Evolutionary conservation across 2,113 vertebrate species (phyloP).

Genomic region (Seriola rivoliana): DNA sequence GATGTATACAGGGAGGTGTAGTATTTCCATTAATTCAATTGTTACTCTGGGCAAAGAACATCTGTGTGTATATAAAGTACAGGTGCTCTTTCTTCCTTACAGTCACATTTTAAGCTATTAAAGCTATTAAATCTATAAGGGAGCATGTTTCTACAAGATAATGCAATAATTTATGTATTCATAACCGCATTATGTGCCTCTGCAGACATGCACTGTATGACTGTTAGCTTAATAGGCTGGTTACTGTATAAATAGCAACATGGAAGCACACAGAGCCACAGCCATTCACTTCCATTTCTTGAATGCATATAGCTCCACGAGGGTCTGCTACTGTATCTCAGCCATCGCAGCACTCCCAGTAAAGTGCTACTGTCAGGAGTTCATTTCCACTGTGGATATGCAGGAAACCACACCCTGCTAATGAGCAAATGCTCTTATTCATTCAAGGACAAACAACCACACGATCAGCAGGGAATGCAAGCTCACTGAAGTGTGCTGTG

Average conservation of each 20-base stretch:
- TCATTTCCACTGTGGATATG: conserved; percentile 40
- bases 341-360: conserved; percentile 44
- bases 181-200: conserved; percentile 17
- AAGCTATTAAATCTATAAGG: neutral
- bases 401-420: conserved; percentile 68
- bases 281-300: neutral
- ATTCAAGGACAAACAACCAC: conserved; percentile 44
- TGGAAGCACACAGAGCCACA: neutral
- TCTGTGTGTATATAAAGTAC: neutral
- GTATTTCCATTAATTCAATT: neutral
- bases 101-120: neutral
- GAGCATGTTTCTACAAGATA: neutral
- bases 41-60: neutral
- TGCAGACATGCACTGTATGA: conserved; percentile 2
- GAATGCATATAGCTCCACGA: neutral
- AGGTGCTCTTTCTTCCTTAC: neutral
- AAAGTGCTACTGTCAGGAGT: conserved; percentile 47
- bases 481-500: conserved; percentile 16
- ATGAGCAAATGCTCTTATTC: conserved; percentile 49
- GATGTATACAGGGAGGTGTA: too few relatives aligned
- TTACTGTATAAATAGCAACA: conserved; percentile 17
- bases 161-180: conserved; percentile 5
- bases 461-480: conserved; percentile 38
- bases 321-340: conserved; percentile 16
- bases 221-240: conserved; percentile 9